These are phyloP conservation scores for Saimiri boliviensis DNA, from an alignment of 2,113 vertebrate species.

Conservation along the genomic window DNA sequence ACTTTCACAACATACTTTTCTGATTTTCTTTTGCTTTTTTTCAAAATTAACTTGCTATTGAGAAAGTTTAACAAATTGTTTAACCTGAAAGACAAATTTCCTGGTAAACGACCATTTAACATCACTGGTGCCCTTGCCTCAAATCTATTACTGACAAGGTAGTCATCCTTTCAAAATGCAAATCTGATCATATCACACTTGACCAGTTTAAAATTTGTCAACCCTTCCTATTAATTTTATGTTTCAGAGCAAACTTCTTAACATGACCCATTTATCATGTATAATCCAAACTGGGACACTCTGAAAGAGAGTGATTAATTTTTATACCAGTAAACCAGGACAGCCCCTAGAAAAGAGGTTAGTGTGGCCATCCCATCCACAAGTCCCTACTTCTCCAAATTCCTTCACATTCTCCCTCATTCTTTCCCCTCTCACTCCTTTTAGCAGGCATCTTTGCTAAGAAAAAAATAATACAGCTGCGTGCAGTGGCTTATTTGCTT, in stretches of 20 bases:
- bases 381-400: not conserved
- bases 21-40: not conserved
- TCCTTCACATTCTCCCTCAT: too few relatives aligned
- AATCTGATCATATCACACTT: not conserved
- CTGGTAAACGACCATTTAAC: not conserved
- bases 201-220: not conserved
- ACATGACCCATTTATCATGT: conserved; percentile 27
- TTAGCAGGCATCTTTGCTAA: not conserved
- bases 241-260: not conserved
- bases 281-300: conserved; percentile 44
- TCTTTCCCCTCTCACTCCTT: too few relatives aligned
- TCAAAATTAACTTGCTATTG: not conserved
- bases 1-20: not conserved
- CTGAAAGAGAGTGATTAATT: not conserved
- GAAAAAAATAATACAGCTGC: too few relatives aligned
- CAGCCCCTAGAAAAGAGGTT: not conserved
- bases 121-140: not conserved
- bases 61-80: not conserved
- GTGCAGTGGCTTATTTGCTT: too few relatives aligned
- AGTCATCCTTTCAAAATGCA: not conserved
- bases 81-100: not conserved
- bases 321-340: conserved; percentile 41
- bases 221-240: not conserved
- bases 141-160: not conserved
- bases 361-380: not conserved